Evolutionary conservation across 2,113 vertebrate genomes (phyloP), one percentile per base, ranked within the genome.

Genomic region (Puffinus mauretanicus): DNA sequence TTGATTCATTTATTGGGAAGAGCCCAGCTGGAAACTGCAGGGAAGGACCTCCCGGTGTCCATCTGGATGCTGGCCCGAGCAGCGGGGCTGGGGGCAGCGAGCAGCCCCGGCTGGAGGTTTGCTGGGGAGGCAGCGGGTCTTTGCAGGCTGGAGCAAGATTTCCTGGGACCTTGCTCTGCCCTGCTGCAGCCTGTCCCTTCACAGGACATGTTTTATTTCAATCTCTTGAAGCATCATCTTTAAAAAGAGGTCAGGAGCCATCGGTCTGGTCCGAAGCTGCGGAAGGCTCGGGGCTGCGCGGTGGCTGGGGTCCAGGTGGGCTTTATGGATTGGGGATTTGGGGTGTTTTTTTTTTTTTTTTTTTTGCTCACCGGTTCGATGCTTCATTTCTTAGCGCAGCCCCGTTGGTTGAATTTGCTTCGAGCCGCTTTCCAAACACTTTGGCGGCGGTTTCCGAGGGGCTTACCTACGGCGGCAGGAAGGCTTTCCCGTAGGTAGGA

Each of bases 221-320:
- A 8, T 26, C 46, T 82, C 69, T 34, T 40, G 29, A 76, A 78
- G 34, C 14, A 7, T 9, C 42, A 4, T 42, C 42, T 57, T 67
- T 67, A 32, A 67, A 54, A 82, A n/a, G 49, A 73, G 44, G 21
- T 66, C 51, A 29, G 64, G 60, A 83, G 40, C 57, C 24, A 27
- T 38, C 3, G 3, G 29, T 25, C 40, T 21, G 46, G 27, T 42
- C 8, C 1, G 21, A 11, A 51, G 38, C 47, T 30, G 51, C 2
- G 1, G 36, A 60, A 70, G 24, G 10, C 42, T 69, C 2, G 0
- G 32, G 67, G 22, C 61, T 88, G 49, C 0, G 0, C 0, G 0
- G 30, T 60, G 46, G 38, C 47, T 7, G 9, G 6, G 15, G 6
- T 44, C 21, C 42, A 17, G 25, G 20, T 82, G 77, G 42, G 17